Evolutionary conservation across 2,797 vertebrate species (phyloP).

Genomic region (Trichosurus vulpecula): DNA sequence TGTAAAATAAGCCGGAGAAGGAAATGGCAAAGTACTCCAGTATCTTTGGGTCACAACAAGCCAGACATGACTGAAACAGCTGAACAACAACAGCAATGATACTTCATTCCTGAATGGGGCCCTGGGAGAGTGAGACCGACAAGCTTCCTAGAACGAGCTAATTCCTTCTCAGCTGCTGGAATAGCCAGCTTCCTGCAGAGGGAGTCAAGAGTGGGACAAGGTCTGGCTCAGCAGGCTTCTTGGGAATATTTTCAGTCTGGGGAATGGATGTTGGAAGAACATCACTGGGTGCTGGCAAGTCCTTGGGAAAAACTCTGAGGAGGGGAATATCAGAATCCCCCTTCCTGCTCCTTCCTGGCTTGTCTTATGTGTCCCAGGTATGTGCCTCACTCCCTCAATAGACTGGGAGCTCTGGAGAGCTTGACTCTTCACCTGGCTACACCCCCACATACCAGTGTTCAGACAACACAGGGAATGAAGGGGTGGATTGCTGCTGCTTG

Average conservation of each 20-base stretch:
- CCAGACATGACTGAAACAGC: neutral
- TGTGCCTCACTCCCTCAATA: neutral
- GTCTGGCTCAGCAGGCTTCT: neutral
- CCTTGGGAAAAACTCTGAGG: neutral
- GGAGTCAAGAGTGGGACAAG: constrained; percentile 70
- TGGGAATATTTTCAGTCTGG: neutral
- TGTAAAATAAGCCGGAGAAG: neutral
- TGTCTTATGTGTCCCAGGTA: neutral
- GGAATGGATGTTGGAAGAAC: neutral
- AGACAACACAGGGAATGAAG: neutral
- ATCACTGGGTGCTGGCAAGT: neutral
- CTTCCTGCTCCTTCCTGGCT: neutral
- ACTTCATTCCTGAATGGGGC: neutral
- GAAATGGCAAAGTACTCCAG: neutral
- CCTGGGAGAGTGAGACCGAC: neutral
- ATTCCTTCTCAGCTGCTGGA: neutral
- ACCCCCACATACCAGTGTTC: neutral
- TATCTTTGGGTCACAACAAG: neutral
- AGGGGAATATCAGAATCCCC: neutral
- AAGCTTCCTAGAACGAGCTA: neutral
- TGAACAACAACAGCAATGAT: neutral
- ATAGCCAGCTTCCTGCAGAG: constrained; percentile 52
- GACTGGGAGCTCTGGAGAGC: neutral
- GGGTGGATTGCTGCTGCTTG: neutral
- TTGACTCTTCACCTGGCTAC: neutral